Conservation (phyloP, 2,888 invertebrate species). For the Platerodrilus igneus region DNA sequence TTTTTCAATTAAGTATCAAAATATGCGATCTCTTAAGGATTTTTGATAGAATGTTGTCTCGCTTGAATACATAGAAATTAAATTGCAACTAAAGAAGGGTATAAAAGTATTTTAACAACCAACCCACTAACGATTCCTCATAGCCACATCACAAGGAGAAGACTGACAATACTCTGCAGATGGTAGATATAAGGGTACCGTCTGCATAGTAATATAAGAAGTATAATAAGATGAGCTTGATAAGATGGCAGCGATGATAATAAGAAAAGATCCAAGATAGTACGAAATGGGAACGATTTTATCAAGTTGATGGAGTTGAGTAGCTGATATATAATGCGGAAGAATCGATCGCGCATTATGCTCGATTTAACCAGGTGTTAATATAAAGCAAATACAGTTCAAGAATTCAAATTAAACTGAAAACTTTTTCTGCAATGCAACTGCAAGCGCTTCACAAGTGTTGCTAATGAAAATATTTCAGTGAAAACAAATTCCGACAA, state of each 20-base stretch:
- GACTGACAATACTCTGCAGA: constrained; percentile 26
- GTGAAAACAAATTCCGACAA: constrained; percentile 30
- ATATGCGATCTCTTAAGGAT: too few species aligned
- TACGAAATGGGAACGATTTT: constrained; percentile 38
- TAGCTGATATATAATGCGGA: constrained; percentile 11
- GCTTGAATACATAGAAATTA: too few species aligned
- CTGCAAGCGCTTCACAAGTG: too few species aligned
- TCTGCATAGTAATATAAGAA: constrained; percentile 26
- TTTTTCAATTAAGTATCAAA: too few species aligned
- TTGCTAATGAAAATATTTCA: too few species aligned
- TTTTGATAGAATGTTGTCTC: too few species aligned
- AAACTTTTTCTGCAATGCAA: too few species aligned
- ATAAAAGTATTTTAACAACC: too few species aligned
- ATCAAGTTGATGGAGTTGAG: constrained; percentile 27
- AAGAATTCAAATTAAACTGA: too few species aligned
- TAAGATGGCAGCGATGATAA: constrained; percentile 22
- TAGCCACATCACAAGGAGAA: constrained; percentile 28
- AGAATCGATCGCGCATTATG: constrained; percentile 1
- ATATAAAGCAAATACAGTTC: constrained; percentile 2
- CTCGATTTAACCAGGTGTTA: constrained; percentile 1
- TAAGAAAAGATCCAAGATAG: constrained; percentile 34
- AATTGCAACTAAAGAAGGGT: too few species aligned
- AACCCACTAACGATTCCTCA: too few species aligned
- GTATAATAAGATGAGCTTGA: constrained; percentile 20
- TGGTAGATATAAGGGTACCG: constrained; percentile 25